Evolutionary conservation across 2,888 invertebrate species (phyloP), one percentile per base, ranked within the genome.

Genomic region (Melinaea menophilus): DNA sequence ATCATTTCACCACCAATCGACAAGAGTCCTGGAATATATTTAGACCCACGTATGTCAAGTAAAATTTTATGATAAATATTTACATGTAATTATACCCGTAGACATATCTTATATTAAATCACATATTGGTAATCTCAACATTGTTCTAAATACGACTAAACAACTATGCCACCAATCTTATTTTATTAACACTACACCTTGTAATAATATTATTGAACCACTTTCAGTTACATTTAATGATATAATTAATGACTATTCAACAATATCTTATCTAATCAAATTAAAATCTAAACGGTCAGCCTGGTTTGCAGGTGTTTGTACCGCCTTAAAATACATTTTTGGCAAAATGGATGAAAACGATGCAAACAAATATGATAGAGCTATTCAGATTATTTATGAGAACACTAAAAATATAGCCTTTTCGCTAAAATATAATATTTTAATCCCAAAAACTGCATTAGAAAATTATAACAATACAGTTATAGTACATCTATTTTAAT

Each of bases 1-100:
- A 60, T 47, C n/a, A 31, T 65, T 34, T 56, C 63, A 61, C 61
- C 37, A 37, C 61, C 37, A 37, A 61, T 65, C 22, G 54, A n/a
- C 31, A 22, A 46, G 33, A 70, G 67, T n/a, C 54, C 72, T 3
- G 71, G 71, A 5, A 63, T 73, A 7, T 70, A 64, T n/a, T 72
- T 70, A 56, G 71, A 72, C 55, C 66, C 68, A 22, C 22, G n/a
- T 72, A 11, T 70, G 72, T 4, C 61, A 62, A 35, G 31, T 70
- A 2, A 73, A 66, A 67, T 56, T 70, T 5, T 61, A 56, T 5
- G 63, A 62, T 46, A 66, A 57, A 2, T 56, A 66, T 7, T 35
- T 69, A 31, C 22, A 66, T n/a, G 41, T 69, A 4, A 3, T 70
- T 12, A 64, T 67, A 22, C 72, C 70, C 0, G 3, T 69, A n/a